Evolutionary conservation across 2,888 invertebrate species (phyloP).

Genomic region (Hydrotaea diabolus): DNA sequence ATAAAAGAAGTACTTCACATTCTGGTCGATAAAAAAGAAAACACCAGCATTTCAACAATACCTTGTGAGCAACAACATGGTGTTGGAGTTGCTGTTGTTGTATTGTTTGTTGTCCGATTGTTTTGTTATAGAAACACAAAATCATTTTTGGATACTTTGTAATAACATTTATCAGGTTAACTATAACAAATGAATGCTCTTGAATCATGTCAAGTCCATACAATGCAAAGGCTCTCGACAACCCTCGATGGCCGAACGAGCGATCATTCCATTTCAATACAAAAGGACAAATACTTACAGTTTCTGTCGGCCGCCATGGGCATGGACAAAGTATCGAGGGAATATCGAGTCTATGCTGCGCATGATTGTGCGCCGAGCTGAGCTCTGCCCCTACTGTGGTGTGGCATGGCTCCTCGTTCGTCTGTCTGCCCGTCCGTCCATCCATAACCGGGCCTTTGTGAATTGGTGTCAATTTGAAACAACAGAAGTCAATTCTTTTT

Average conservation of each 20-base stretch:
- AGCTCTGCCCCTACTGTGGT: not conserved
- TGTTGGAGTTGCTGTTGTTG: not conserved
- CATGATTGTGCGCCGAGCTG: not conserved
- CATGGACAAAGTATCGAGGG: not conserved
- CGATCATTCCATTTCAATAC: constrained; percentile 15
- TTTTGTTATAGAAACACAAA: constrained; percentile 32
- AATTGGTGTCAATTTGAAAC: constrained; percentile 54
- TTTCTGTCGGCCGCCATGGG: not conserved
- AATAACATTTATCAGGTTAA: constrained; percentile 47
- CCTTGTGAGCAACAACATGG: constrained; percentile 12
- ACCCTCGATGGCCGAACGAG: constrained; percentile 7
- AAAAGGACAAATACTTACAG: constrained; percentile 59
- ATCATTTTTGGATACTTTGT: constrained; percentile 40
- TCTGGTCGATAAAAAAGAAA: constrained; percentile 31
- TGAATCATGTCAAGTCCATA: constrained; percentile 52
- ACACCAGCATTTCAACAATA: constrained; percentile 19
- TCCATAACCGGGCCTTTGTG: too few relatives aligned
- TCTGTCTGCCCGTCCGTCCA: too few relatives aligned
- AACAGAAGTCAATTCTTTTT: constrained; percentile 78
- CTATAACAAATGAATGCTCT: constrained; percentile 46
- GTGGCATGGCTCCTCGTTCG: not conserved
- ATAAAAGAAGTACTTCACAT: constrained; percentile 41
- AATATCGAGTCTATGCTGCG: not conserved
- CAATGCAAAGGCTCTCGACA: constrained; percentile 36
- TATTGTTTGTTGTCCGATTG: constrained; percentile 34